Conservation (phyloP, 2,113 vertebrate genomes). For the Etheostoma cragini region DNA sequence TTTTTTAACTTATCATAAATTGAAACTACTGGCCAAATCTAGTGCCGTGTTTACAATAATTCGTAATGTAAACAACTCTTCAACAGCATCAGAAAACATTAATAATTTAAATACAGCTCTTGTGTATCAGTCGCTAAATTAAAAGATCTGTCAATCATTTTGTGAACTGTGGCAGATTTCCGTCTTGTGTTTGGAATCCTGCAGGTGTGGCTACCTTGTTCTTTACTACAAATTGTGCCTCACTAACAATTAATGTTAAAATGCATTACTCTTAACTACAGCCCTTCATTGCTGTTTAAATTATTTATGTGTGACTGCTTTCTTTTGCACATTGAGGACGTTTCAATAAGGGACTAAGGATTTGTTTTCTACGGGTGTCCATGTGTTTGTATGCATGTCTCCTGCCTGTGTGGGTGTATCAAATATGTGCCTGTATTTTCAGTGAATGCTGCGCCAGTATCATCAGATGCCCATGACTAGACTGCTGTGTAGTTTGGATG, state of each 20-base stretch:
- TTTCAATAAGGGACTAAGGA: slow-evolving; percentile 1
- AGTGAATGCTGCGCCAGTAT: background rate
- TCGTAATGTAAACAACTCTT: slow-evolving; percentile 12
- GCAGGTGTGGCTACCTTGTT: background rate
- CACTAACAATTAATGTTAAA: background rate
- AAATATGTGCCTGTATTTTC: slow-evolving; percentile 19
- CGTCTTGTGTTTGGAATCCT: background rate
- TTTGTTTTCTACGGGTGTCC: background rate
- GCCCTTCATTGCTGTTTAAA: background rate
- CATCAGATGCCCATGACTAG: slow-evolving; percentile 10
- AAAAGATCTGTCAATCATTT: slow-evolving; percentile 38
- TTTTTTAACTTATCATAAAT: background rate
- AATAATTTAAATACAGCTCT: slow-evolving; percentile 20
- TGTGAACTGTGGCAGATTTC: background rate
- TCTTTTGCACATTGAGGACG: slow-evolving; percentile 17
- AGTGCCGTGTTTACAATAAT: slow-evolving; percentile 7
- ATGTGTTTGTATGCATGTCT: slow-evolving; percentile 21
- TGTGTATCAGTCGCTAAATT: background rate
- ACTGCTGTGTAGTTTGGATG: slow-evolving; percentile 24
- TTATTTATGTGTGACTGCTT: slow-evolving; percentile 6
- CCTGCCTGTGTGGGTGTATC: slow-evolving; percentile 29
- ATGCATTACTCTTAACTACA: background rate
- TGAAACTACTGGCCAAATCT: background rate
- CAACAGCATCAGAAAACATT: slow-evolving; percentile 10
- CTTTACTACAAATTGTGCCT: background rate